Conservation (phyloP, 2,797 vertebrate species). For the Pseudotriccus pelzelni region DNA sequence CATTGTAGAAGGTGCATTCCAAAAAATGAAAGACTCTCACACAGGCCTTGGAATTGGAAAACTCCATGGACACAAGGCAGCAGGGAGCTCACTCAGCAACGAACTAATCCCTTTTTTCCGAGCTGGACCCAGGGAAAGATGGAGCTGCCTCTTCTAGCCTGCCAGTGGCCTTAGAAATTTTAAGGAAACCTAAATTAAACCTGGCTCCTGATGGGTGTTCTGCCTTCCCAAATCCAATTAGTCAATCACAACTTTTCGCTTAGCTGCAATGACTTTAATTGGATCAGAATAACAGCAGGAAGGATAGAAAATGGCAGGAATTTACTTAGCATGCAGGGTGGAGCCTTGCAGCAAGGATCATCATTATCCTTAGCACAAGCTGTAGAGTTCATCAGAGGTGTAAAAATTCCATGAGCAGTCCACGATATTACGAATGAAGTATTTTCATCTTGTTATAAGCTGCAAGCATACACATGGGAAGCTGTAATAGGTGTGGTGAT, state of each 20-base stretch:
- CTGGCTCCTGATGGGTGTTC: constrained; percentile 29
- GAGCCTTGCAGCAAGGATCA: background rate
- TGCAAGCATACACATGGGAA: background rate
- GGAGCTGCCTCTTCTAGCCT: constrained; percentile 1
- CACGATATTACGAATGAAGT: background rate
- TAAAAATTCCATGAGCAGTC: background rate
- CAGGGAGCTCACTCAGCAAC: background rate
- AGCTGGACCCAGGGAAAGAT: background rate
- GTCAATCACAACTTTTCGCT: constrained; percentile 52
- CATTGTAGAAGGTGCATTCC: background rate
- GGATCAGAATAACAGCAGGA: constrained; percentile 52
- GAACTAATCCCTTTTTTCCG: background rate
- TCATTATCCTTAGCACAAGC: background rate
- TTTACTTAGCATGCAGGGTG: background rate
- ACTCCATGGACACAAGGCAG: background rate
- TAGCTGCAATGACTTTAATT: constrained; percentile 40
- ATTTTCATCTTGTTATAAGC: background rate
- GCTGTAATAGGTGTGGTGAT: background rate
- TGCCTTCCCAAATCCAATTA: constrained; percentile 57
- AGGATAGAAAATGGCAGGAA: constrained; percentile 25
- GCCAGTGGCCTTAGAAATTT: constrained; percentile 27
- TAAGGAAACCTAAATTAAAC: constrained; percentile 48
- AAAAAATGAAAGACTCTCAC: background rate
- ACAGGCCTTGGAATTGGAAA: background rate
- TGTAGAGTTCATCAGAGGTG: background rate